phyloP scores from a whole-genome alignment of 2,797 vertebrate species.

The Sebastes flavidus region DNA sequence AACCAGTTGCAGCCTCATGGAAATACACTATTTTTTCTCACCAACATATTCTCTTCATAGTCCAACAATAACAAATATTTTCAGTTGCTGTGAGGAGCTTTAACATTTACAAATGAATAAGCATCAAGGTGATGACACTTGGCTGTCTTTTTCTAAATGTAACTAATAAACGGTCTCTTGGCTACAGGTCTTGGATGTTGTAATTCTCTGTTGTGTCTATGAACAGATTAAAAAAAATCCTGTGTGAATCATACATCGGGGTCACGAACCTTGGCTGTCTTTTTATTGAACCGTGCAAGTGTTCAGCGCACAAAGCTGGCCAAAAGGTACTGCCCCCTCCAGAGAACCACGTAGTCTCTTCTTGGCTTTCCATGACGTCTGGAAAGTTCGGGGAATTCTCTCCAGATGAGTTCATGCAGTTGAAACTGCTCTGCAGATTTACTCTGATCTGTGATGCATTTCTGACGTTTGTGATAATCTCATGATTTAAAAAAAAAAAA shows the following conservation, averaged over 20 bases:
- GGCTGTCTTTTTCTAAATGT: constrained; percentile 13
- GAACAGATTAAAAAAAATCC: constrained; percentile 22
- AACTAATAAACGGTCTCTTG: not conserved
- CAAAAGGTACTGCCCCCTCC: constrained; percentile 73
- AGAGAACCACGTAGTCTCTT: constrained; percentile 19
- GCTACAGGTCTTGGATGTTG: not conserved
- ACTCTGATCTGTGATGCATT: not conserved
- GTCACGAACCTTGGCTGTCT: constrained; percentile 69
- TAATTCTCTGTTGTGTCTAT: not conserved
- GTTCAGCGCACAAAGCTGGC: constrained; percentile 71
- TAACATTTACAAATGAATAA: not conserved
- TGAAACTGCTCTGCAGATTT: not conserved
- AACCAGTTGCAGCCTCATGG: not conserved
- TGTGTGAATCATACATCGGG: constrained; percentile 48
- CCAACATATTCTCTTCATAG: not conserved
- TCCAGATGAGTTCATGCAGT: constrained; percentile 12
- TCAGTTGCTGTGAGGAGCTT: not conserved
- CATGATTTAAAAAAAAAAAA: not conserved
- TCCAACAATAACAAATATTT: not conserved
- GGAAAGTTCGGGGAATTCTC: constrained; percentile 35
- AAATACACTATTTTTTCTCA: not conserved
- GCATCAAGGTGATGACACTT: not conserved
- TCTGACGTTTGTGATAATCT: not conserved
- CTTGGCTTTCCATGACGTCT: constrained; percentile 20
- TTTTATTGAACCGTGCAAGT: constrained; percentile 60